phyloP scores from a whole-genome alignment of 2,888 invertebrate species.

The Hydrotaea cyrtoneurina region DNA sequence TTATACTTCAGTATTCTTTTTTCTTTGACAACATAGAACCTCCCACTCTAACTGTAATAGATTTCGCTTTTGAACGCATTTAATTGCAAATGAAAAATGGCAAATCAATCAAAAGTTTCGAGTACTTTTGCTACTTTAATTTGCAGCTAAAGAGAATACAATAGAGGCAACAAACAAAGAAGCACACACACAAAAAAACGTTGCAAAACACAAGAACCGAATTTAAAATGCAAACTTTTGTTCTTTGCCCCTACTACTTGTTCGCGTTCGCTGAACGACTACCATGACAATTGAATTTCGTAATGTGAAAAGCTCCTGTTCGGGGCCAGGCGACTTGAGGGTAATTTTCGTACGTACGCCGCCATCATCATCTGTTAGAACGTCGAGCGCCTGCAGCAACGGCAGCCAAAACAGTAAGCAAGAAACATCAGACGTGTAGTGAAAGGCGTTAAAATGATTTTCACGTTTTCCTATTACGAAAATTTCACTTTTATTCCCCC shows the following conservation, averaged over 20 bases:
- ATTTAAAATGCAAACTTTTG: slow-evolving; percentile 13
- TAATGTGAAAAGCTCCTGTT: slow-evolving; percentile 35
- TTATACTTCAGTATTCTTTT: no score
- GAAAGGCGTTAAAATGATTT: slow-evolving; percentile 47
- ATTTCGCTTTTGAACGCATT: not conserved
- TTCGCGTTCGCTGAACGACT: not conserved
- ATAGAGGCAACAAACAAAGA: not conserved
- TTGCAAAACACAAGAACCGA: not conserved
- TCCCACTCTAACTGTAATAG: no score
- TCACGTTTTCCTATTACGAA: slow-evolving; percentile 57
- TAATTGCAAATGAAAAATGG: not conserved
- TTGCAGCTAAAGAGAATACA: slow-evolving; percentile 15
- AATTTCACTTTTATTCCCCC: not conserved
- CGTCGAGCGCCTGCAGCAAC: not conserved
- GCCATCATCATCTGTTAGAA: not conserved
- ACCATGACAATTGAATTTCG: slow-evolving; percentile 54
- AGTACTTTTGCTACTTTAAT: not conserved
- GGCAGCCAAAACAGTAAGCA: not conserved
- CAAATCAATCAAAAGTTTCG: slow-evolving; percentile 38
- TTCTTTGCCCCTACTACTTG: not conserved
- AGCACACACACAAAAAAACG: not conserved
- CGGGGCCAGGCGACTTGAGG: slow-evolving; percentile 24
- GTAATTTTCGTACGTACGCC: slow-evolving; percentile 43
- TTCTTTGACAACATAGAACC: no score
- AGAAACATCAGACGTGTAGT: not conserved